Evolutionary conservation across 2,797 vertebrate species (phyloP).

Genomic region (Heliangelus exortis): DNA sequence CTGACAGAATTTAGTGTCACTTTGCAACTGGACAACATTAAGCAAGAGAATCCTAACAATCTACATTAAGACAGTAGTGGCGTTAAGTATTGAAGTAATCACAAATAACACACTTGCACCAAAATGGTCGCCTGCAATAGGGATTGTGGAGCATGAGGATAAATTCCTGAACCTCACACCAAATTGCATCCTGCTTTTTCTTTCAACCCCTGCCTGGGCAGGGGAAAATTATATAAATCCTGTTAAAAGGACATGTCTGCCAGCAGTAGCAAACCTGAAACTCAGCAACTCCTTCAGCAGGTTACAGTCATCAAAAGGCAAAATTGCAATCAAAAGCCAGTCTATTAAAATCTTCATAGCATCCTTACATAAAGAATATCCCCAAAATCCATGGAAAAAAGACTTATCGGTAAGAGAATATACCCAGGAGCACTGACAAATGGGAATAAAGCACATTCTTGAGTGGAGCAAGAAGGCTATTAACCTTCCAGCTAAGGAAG

Average conservation of each 20-base stretch:
- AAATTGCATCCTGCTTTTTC: not conserved
- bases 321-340: not conserved
- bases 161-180: not conserved
- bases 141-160: not conserved
- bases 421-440: not conserved
- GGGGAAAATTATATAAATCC: not conserved
- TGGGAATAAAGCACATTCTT: not conserved
- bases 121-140: not conserved
- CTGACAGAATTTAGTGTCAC: not conserved
- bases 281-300: not conserved
- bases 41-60: not conserved
- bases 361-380: not conserved
- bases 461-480: not conserved
- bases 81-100: not conserved
- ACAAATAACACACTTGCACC: not conserved
- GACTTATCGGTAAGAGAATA: not conserved
- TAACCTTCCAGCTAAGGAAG: not conserved
- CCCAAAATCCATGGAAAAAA: not conserved
- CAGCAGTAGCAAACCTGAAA: not conserved
- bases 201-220: not conserved
- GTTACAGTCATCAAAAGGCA: not conserved
- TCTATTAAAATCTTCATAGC: not conserved
- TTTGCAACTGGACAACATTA: not conserved
- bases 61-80: not conserved
- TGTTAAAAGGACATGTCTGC: not conserved